Conservation (phyloP, 2,888 invertebrate species). For the Phlogophora meticulosa region DNA sequence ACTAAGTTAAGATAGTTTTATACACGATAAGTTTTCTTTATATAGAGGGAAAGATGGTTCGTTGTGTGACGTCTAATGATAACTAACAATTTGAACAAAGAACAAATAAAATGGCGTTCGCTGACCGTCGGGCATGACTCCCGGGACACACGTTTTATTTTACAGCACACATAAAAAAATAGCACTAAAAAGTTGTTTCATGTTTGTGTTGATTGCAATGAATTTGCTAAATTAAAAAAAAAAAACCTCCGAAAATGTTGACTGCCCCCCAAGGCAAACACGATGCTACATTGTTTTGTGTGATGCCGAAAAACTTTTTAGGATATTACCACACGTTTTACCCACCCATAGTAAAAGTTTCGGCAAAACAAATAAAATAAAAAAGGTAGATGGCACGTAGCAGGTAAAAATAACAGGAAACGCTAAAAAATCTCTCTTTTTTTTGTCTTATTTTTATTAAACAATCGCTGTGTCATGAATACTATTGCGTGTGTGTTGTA, state of each 20-base stretch:
- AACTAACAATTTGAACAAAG: conserved; percentile 3
- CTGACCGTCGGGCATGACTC: background rate
- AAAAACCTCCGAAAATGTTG: conserved; percentile 21
- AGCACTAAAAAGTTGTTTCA: conserved; percentile 50
- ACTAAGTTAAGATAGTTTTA: background rate
- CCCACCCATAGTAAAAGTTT: conserved; percentile 26
- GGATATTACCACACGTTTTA: conserved; percentile 39
- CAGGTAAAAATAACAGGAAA: conserved; percentile 39
- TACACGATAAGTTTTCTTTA: too few relatives aligned
- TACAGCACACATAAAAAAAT: conserved; percentile 56
- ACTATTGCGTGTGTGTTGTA: background rate
- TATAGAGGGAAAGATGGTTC: conserved; percentile 14
- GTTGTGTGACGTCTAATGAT: conserved; percentile 12
- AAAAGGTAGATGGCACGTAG: conserved; percentile 18
- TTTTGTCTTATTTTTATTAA: conserved; percentile 19
- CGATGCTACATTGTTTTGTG: conserved; percentile 44
- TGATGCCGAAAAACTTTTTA: conserved; percentile 42
- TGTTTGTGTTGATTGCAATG: conserved; percentile 55
- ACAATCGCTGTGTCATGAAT: background rate
- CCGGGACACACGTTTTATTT: conserved; percentile 51
- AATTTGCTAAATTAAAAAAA: conserved; percentile 60
- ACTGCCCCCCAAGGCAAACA: conserved; percentile 31
- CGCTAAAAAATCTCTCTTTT: conserved; percentile 24
- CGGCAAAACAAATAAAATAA: conserved; percentile 35
- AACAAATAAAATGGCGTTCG: conserved; percentile 23